phyloP scores from a whole-genome alignment of 1,140 invertebrate species.

The Trichoplusia ni region DNA sequence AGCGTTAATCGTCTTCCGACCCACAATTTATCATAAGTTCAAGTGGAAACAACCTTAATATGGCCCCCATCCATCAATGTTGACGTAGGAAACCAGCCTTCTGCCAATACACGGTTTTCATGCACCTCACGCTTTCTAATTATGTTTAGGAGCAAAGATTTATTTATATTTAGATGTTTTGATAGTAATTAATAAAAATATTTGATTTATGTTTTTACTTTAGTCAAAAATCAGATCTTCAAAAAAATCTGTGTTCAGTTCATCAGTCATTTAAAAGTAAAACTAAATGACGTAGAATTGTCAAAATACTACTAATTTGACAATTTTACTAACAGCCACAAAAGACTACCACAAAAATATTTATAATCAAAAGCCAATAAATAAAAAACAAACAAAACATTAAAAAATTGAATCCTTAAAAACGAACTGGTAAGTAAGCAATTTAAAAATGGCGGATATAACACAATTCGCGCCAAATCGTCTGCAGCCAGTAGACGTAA shows the following conservation, averaged over 20 bases:
- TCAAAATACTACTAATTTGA: too few species aligned
- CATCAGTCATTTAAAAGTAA: too few species aligned
- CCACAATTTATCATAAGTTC: constrained; percentile 21
- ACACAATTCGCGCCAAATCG: constrained; percentile 36
- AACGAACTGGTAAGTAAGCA: too few species aligned
- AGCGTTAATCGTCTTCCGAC: constrained; percentile 10
- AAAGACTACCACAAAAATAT: too few species aligned
- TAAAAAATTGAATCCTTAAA: constrained; percentile 13
- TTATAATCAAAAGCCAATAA: too few species aligned
- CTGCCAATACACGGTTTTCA: constrained; percentile 8
- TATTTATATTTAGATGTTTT: too few species aligned
- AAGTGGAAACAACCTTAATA: constrained; percentile 23
- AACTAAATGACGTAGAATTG: too few species aligned
- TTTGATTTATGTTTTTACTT: too few species aligned
- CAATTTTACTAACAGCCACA: too few species aligned
- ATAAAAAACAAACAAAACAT: neutral
- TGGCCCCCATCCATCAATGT: constrained; percentile 20
- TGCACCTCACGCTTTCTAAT: constrained; percentile 19
- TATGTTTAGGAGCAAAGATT: neutral
- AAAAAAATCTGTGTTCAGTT: too few species aligned
- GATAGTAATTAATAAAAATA: too few species aligned
- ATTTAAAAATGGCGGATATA: neutral
- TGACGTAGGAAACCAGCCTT: constrained; percentile 13
- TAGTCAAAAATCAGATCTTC: too few species aligned
- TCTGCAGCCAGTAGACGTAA: constrained; percentile 36